Base-by-base conservation (phyloP, 2,888 invertebrate genomes). In the Troilus luridus region DNA sequence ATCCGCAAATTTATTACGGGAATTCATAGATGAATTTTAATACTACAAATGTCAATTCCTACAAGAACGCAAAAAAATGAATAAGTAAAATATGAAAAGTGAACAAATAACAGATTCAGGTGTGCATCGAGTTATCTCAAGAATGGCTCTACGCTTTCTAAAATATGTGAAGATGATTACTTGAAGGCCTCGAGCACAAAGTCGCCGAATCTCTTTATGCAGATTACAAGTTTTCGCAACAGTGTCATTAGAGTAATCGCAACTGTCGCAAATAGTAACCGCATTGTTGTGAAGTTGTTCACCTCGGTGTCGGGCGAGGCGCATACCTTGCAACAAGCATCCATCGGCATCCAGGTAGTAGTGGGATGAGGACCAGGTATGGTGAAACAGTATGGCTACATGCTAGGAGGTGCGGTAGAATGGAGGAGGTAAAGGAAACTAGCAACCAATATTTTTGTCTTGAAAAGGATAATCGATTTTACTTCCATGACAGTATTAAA, bases 231-330 rank as follows among this genome's bases (percentile, higher is more conserved):
- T 77, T 77, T 77, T 77, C 77, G 77, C 77, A 77, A 41, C 24
- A 77, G 27, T 19, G 77, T 77, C 77, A 77, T 77, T 77, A 77
- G 41, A 77, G 41, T 41, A 77, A 77, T 77, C 14, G 77, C 77
- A 24, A 41, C 77, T 41, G 64, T 64, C 14, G 64, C 8, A 10
- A n/a, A n/a, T 9, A 41, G 77, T 41, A 41, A 41, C 41, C 41
- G 77, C 77, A 77, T 77, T 77, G 8, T 77, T 77, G 41, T 17
- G 17, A 41, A 77, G 77, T 41, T 27, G 72, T 72, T 77, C 77
- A 77, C 77, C 41, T 77, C 77, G 62, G 21, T 21, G 62, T 19
- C 62, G 62, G 62, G 17, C 62, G 17, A 12, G 41, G 41, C 27
- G 77, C 77, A 77, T 77, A 77, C 77, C n/a, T 64, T 8, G 19